phyloP scores from a whole-genome alignment of 2,113 vertebrate species.

The Fregetta grallaria region DNA sequence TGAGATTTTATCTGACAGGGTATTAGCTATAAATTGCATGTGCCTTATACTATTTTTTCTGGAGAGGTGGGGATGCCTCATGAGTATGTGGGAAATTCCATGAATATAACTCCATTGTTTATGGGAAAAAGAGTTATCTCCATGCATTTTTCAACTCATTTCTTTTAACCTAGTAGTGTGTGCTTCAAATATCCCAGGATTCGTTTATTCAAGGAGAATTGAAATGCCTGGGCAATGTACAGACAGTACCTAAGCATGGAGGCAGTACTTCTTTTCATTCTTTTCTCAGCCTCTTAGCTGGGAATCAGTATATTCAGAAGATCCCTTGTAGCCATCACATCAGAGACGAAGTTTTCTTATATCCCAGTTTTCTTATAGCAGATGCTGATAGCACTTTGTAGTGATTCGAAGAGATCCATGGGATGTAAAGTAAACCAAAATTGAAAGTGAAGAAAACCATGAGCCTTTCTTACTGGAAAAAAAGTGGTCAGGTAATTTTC shows the following conservation, averaged over 20 bases:
- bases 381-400: not conserved
- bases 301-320: not conserved
- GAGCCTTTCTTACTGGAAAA: not conserved
- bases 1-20: not conserved
- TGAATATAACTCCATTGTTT: not conserved
- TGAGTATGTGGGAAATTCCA: not conserved
- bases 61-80: not conserved
- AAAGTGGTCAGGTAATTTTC: not conserved
- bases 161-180: not conserved
- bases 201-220: not conserved
- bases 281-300: not conserved
- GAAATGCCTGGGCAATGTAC: not conserved
- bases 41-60: not conserved
- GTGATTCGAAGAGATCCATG: not conserved
- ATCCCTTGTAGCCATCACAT: not conserved
- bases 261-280: not conserved
- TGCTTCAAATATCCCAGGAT: not conserved
- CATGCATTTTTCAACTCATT: not conserved
- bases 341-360: not conserved
- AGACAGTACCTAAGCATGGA: not conserved
- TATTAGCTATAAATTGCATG: not conserved
- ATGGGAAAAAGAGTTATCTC: not conserved
- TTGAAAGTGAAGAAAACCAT: not conserved
- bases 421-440: not conserved
- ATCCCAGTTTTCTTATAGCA: not conserved